Percentiles rank a stretch among this genome's conserved stretches.
These are phyloP conservation scores for Manis crassicaudata DNA, from an alignment of 2,797 vertebrate species.

Conservation along the genomic window DNA sequence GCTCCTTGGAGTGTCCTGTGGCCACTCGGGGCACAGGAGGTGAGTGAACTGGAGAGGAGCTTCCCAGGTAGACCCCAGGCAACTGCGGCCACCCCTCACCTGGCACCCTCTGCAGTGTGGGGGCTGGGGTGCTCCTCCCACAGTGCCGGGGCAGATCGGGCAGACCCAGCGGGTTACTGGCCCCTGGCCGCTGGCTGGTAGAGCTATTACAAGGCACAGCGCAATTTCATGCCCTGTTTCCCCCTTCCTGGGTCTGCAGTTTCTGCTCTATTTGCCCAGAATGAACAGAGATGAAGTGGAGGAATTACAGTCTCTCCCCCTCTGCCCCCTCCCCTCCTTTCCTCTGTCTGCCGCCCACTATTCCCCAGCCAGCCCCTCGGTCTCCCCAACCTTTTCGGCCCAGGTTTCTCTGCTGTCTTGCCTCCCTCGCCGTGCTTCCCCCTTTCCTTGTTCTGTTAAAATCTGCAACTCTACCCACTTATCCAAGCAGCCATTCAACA, in stretches of 20 bases:
- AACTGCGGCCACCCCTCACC: accelerated
- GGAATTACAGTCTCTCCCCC: conserved; percentile 52
- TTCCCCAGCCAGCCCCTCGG: neutral
- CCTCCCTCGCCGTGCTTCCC: neutral
- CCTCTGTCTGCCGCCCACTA: neutral
- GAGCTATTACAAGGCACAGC: conserved; percentile 63
- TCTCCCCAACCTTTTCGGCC: neutral
- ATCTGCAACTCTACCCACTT: neutral
- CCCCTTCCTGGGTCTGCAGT: conserved; percentile 67
- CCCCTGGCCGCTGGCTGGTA: neutral
- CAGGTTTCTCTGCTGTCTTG: accelerated
- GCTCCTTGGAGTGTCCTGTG: neutral
- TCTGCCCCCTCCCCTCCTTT: neutral
- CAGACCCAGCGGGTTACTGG: conserved; percentile 24
- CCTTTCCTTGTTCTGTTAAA: neutral
- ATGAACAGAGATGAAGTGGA: conserved; percentile 77
- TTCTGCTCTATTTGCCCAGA: conserved; percentile 84
- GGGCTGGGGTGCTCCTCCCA: neutral
- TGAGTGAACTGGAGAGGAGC: neutral
- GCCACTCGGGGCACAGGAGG: neutral
- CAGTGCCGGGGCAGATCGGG: neutral
- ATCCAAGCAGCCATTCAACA: neutral
- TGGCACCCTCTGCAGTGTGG: accelerated
- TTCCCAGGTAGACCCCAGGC: neutral
- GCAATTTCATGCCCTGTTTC: conserved; percentile 80